Evolutionary conservation across 2,888 invertebrate genomes (phyloP), one percentile per base, ranked within the genome.

Genomic region (Dusona sp.): DNA sequence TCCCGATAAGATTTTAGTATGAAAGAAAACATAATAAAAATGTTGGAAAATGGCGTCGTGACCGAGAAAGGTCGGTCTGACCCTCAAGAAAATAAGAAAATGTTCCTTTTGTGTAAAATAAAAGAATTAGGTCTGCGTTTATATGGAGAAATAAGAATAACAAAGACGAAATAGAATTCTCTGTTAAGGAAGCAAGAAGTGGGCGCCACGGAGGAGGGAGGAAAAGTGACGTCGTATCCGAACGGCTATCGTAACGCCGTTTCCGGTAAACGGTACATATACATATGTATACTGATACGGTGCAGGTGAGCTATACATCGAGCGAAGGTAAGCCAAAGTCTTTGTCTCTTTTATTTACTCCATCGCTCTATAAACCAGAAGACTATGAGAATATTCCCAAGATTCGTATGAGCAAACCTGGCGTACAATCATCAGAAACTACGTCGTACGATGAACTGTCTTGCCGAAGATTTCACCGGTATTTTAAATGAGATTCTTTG

Each of bases 361-460:
- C 65, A 84, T 74, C 57, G 51, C 61, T 80, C 67, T 79, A 75
- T 68, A 48, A 88, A 84, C 70, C 54, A 70, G 57, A 57, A 67
- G 73, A 85, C 90, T 91, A 92, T 93, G 93, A 92, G 93, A 93
- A 93, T 89, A 89, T 93, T 93, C 93, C 92, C 93, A 93, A 92
- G 93, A 91, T 82, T 89, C 88, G 90, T 91, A 91, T 51, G 91
- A 89, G 80, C 77, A 65, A 48, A 79, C 33, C 81, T 19, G 45
- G 48, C 25, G 51, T 67, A 80, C 70, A 72, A 79, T 57, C 61
- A 74, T 70, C 84, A 84, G 64, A 81, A 79, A 70, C 64, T 45
- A 29, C 72, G 79, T 87, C 90, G 90, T 91, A 91, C 91, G 91
- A 92, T 90, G 90, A 91, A 92, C 91, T 90, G 90, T 90, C 68